Evolutionary conservation across 2,888 invertebrate genomes (phyloP), one percentile per base, ranked within the genome.

Genomic region (Eulithis prunata): DNA sequence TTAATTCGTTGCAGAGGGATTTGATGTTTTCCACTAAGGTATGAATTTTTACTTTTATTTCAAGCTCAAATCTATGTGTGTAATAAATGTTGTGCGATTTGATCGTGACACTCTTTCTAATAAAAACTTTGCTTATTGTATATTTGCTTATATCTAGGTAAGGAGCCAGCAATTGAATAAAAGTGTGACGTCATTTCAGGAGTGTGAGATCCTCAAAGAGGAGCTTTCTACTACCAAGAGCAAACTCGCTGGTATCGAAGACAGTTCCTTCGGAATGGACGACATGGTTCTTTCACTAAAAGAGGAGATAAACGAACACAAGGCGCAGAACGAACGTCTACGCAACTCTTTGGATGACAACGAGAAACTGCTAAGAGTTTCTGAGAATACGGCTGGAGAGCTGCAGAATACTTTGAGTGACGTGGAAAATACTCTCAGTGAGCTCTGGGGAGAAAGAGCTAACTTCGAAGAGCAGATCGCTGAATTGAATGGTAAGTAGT

Each of bases 301-400:
- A 78, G 93, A 94, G 66, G 95, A 96, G 78, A 90, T 97, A 51
- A 94, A 94, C 72, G 94, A 93, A 71, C 66, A 90, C 57, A 91
- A 90, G 69, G 90, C 87, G 4, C 90, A 87, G 64, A 93, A 96
- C 82, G 96, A 96, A 60, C 95, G 97, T 83, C 91, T 96, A 21
- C 87, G 94, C 58, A 94, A 85, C 70, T 94, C 81, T 79, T 96
- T 78, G 94, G 97, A 90, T 94, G 96, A 93, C 95, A 94, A 92
- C 76, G 92, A 93, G 68, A 93, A 92, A 70, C 76, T 93, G 54
- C 84, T 93, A 2, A 77, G 94, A 81, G 95, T 97, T 79, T 94
- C 97, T 51, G 97, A 97, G 85, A 96, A 95, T 77, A 96, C 97
- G 0, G 96, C 97, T 0, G 96, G 97, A 76, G 96, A 97, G 52